Evolutionary conservation across 2,113 vertebrate species (phyloP), one percentile per base, ranked within the genome.

Genomic region (Poeciliopsis occidentalis): DNA sequence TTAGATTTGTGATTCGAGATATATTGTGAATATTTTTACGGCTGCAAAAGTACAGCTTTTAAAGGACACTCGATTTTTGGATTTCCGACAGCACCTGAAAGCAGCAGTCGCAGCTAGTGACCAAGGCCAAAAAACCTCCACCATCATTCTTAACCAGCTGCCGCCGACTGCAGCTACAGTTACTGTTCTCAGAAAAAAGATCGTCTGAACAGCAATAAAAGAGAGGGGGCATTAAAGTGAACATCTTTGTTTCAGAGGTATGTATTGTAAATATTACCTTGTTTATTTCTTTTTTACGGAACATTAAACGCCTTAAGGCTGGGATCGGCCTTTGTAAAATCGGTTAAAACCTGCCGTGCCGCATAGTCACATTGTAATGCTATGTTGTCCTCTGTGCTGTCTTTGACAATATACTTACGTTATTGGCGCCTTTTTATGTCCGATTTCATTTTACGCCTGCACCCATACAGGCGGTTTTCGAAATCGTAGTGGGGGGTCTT

Each of bases 61-160:
- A 69, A 30, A 31, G 27, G 17, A 22, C 15, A 39, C 34, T 10
- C 10, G 34, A 37, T 37, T 37, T 0, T 68, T 7, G 8, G 1
- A 37, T 73, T 10, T 83, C 75, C 71, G 66, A 81, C 47, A 13
- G 82, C 3, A 8, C 57, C 0, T 90, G 85, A 90, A 92, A 0
- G 85, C 86, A 79, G 6, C 88, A 57, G 26, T 69, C 26, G 11
- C 62, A 37, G 32, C 51, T 13, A 32, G 44, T 24, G 65, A 57
- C 78, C 73, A 29, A 31, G 78, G 30, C 57, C 64, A 41, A 17
- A 70, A 34, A 37, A 11, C 0, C 65, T 71, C 78, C 31, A 67
- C 72, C 57, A 69, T 65, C 84, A 73, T 61, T 75, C 72, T 41
- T 71, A 47, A 70, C 47, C 71, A 78, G 66, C 57, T 67, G 57